Evolutionary conservation across 2,113 vertebrate species (phyloP).

Genomic region (Ranitomeya imitator): DNA sequence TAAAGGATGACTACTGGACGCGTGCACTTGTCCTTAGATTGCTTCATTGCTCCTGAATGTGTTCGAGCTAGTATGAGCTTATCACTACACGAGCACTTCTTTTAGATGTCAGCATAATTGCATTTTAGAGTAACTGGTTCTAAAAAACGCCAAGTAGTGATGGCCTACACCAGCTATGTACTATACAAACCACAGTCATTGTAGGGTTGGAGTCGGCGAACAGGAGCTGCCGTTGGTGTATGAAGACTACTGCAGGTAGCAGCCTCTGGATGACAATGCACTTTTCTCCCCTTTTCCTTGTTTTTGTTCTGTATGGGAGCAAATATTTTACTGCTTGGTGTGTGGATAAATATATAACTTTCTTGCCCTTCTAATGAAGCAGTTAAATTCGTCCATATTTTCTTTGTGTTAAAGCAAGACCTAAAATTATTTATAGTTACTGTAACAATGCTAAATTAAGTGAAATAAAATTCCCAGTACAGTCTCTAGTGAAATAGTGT

Average conservation of each 20-base stretch:
- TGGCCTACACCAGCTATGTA: background rate
- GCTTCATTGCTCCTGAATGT: background rate
- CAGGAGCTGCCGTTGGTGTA: background rate
- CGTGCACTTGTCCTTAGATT: too few species aligned
- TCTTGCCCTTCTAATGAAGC: constrained; percentile 71
- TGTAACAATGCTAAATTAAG: constrained; percentile 68
- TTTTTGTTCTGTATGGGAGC: constrained; percentile 33
- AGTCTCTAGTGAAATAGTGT: constrained; percentile 60
- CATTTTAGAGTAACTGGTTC: background rate
- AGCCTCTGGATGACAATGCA: constrained; percentile 75
- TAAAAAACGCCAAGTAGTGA: background rate
- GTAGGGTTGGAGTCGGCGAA: background rate
- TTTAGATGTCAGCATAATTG: too few species aligned
- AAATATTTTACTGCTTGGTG: constrained; percentile 43
- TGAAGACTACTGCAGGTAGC: background rate
- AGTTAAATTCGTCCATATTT: constrained; percentile 74
- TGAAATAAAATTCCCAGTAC: constrained; percentile 79
- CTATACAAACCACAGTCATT: background rate
- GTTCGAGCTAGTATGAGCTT: too few species aligned
- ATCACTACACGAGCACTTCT: too few species aligned
- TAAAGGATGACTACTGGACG: too few species aligned
- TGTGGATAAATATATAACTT: constrained; percentile 64
- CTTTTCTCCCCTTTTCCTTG: constrained; percentile 72
- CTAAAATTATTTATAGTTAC: constrained; percentile 63
- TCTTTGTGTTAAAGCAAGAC: constrained; percentile 78